Evolutionary conservation across 2,888 invertebrate genomes (phyloP).

Genomic region (Homarus gammarus): DNA sequence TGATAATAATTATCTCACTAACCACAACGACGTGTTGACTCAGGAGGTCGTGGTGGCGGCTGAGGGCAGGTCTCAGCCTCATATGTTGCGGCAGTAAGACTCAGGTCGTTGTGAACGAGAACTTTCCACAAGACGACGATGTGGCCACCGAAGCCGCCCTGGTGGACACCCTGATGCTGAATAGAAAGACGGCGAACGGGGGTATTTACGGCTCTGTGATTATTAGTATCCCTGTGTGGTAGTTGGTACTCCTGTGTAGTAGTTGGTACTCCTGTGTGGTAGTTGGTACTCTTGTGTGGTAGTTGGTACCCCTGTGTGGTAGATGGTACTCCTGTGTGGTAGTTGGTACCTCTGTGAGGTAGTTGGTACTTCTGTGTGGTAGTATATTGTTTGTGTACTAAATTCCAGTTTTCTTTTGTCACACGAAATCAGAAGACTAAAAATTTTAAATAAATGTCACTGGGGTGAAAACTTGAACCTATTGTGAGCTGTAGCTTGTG

Average conservation of each 20-base stretch:
- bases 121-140: conserved; percentile 41
- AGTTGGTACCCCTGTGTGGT: too few species aligned
- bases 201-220: background rate
- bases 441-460: too few species aligned
- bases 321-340: too few species aligned
- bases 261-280: background rate
- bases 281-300: background rate
- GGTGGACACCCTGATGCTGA: conserved; percentile 31
- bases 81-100: background rate
- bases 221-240: background rate
- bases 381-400: too few species aligned
- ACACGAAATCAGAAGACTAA: too few species aligned
- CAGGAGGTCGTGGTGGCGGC: background rate
- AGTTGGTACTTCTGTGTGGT: too few species aligned
- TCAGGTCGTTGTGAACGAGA: background rate
- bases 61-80: too few species aligned
- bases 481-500: too few species aligned
- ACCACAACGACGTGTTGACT: background rate
- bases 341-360: too few species aligned
- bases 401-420: too few species aligned
- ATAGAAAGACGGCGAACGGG: background rate
- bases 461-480: too few species aligned
- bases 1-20: background rate
- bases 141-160: conserved; percentile 46
- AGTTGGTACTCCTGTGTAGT: background rate